Conservation (phyloP, 2,888 invertebrate species). For the Slavum lentiscoides region DNA sequence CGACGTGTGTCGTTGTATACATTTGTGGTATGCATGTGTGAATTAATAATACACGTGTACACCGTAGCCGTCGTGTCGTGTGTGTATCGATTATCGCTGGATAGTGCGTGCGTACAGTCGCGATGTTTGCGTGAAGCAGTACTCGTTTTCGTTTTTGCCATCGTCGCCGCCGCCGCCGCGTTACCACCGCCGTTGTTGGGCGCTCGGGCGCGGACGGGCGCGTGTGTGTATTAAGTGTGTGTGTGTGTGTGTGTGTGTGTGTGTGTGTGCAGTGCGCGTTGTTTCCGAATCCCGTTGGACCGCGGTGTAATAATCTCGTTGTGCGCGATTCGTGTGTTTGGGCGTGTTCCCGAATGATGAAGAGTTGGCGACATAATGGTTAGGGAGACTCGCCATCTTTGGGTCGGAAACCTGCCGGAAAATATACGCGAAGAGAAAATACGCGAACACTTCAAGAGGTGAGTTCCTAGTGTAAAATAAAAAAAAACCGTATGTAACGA, state of each 20-base stretch:
- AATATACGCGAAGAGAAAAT: slow-evolving; percentile 97
- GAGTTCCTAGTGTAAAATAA: slow-evolving; percentile 61
- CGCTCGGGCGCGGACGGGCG: neutral
- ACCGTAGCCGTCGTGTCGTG: neutral
- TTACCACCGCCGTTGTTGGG: neutral
- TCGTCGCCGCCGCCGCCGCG: slow-evolving; percentile 16
- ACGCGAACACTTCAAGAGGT: slow-evolving; percentile 97
- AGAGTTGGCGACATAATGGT: slow-evolving; percentile 98
- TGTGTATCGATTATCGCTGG: neutral
- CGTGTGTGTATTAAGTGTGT: too few relatives aligned
- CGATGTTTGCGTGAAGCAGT: slow-evolving; percentile 29
- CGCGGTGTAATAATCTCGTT: slow-evolving; percentile 39
- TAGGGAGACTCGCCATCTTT: slow-evolving; percentile 99
- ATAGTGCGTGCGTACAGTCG: neutral
- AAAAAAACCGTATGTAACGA: too few relatives aligned
- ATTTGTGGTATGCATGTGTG: neutral
- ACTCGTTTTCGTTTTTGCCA: slow-evolving; percentile 4
- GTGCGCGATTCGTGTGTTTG: slow-evolving; percentile 49
- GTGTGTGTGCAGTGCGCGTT: neutral
- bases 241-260: neutral
- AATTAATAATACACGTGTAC: too few relatives aligned
- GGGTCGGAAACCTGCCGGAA: slow-evolving; percentile 99
- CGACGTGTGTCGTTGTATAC: too few relatives aligned
- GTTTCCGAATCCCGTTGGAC: slow-evolving; percentile 29
- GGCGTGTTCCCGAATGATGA: slow-evolving; percentile 66